Evolutionary conservation across 2,797 vertebrate species (phyloP), one percentile per base, ranked within the genome.

Genomic region (Moxostoma hubbsi): DNA sequence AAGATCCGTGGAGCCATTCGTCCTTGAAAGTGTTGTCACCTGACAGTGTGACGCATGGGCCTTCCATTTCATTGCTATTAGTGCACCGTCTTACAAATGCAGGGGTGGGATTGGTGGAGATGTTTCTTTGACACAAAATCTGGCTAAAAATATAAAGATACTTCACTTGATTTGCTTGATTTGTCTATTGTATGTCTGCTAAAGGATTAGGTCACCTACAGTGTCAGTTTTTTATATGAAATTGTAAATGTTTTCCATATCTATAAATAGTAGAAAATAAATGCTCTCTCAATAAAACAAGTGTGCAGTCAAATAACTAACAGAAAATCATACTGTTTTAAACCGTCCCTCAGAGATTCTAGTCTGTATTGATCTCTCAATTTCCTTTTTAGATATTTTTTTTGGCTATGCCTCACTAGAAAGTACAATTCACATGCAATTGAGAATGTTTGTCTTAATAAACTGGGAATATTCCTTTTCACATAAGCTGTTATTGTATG

Each of bases 21-120:
- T 68, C 18, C 55, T 77, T 68, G 64, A 67, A 66, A 58, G 74
- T 45, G 1, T 51, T 67, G 11, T 3, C 49, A 18, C 47, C 65
- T 51, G 9, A 36, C 6, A 8, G 43, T 49, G 55, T 59, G 70
- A 72, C 55, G 45, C 70, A 72, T n/a, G 36, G 13, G 12, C 18
- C 16, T 68, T 53, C 7, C 16, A 18, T 53, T 68, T 51, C 49
- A 54, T 68, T 7, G 18, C 47, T 16, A 18, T 59, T 58, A 72
- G 70, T 24, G 45, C 4, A 4, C 16, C 10, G 24, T 69, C 45
- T 72, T 74, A 15, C 57, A 62, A 74, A 16, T 74, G 59, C 47
- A 51, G 24, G 47, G 59, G 13, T 51, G 54, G 45, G 45, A 18
- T 12, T 47, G 43, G 45, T 72, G 69, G 54, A 36, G 36, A 36